Evolutionary conservation across 37 sponge, comb jelly and placozoan species (phyloP).

Genomic region (Axinella damicornis): DNA sequence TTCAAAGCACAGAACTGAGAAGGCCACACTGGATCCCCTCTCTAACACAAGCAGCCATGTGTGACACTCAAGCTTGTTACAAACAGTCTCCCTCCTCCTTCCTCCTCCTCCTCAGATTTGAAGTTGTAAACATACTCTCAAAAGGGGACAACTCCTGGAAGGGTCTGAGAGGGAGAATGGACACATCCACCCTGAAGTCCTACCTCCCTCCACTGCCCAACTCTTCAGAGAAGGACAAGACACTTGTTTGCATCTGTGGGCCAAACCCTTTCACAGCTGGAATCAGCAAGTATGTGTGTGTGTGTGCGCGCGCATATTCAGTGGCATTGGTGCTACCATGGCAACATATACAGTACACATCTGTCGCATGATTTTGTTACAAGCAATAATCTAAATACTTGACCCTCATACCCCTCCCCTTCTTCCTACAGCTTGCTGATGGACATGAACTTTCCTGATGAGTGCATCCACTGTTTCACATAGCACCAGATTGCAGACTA

Average conservation of each 20-base stretch:
- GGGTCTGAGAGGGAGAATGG: conserved; percentile 61
- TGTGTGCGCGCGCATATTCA: too few relatives aligned
- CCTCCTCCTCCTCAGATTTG: conserved; percentile 44
- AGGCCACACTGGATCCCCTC: too few relatives aligned
- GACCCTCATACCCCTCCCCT: not conserved
- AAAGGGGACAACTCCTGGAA: conserved; percentile 32
- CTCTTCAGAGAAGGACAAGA: not conserved
- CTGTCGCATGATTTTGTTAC: too few relatives aligned
- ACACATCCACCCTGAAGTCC: conserved; percentile 16
- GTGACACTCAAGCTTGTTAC: too few relatives aligned
- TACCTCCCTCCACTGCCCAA: conserved; percentile 46
- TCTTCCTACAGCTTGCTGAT: conserved; percentile 37
- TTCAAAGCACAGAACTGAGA: too few relatives aligned
- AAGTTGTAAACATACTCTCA: conserved; percentile 68
- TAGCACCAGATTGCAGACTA: conserved; percentile 12
- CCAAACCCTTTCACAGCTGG: conserved; percentile 50
- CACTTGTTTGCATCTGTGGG: conserved; percentile 82
- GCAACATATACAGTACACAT: too few relatives aligned
- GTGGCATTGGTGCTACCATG: too few relatives aligned
- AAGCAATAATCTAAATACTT: not conserved
- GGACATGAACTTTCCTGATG: conserved; percentile 63
- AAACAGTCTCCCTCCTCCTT: too few relatives aligned
- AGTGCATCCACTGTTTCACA: conserved; percentile 50
- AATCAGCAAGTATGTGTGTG: conserved; percentile 55
- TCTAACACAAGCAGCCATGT: too few relatives aligned